Evolutionary conservation across 1,140 invertebrate genomes (phyloP).

Genomic region (Pseudachorutes palmiensis): DNA sequence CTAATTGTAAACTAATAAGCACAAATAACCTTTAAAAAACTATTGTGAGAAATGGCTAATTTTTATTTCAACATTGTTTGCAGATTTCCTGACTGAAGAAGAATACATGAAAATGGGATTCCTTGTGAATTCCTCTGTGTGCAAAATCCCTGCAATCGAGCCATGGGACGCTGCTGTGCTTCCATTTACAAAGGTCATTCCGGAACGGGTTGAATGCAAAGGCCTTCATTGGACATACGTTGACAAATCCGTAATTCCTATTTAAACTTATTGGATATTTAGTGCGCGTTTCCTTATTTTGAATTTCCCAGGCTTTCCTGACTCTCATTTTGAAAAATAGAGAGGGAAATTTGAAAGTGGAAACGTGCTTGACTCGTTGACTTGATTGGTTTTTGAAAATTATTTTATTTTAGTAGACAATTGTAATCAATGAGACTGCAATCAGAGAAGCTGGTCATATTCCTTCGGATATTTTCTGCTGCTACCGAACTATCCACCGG

Average conservation of each 20-base stretch:
- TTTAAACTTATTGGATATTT: no score
- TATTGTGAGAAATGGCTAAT: no score
- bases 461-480: background rate
- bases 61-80: no score
- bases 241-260: background rate
- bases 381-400: no score
- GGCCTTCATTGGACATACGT: background rate
- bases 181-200: background rate
- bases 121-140: background rate
- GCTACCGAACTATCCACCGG: background rate
- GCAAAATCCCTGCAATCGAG: background rate
- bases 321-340: no score
- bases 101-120: background rate
- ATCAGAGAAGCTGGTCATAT: background rate
- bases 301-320: background rate
- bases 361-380: no score
- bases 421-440: background rate
- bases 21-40: no score
- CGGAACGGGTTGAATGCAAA: background rate
- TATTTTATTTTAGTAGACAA: background rate
- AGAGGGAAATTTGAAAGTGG: no score
- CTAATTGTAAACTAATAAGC: no score
- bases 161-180: background rate
- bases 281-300: background rate
- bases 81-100: slow-evolving; percentile 4